These are phyloP conservation scores for Mormoops blainvillei DNA, from an alignment of 2,113 vertebrate species.

Conservation along the genomic window DNA sequence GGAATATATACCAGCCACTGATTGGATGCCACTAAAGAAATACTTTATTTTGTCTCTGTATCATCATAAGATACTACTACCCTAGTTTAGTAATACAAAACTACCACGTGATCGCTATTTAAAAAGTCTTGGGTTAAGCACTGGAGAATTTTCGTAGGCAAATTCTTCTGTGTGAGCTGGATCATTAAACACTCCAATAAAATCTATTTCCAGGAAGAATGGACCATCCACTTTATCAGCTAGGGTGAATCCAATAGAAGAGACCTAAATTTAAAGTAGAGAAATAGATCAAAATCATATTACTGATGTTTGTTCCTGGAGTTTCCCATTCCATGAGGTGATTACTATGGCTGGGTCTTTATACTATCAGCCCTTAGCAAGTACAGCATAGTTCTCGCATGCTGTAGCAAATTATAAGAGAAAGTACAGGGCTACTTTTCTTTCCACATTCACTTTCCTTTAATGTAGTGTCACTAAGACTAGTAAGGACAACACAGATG, in stretches of 20 bases:
- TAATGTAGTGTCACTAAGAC: background rate
- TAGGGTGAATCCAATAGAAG: constrained; percentile 91
- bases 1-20: background rate
- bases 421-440: background rate
- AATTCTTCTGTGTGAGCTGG: constrained; percentile 91
- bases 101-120: background rate
- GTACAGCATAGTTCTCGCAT: background rate
- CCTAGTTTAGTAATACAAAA: background rate
- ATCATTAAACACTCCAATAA: constrained; percentile 88
- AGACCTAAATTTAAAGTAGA: constrained; percentile 82
- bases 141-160: constrained; percentile 91
- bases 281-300: constrained; percentile 43
- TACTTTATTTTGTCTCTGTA: background rate
- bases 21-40: background rate
- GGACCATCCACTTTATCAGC: constrained; percentile 92
- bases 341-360: background rate
- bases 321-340: background rate
- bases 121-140: constrained; percentile 71
- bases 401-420: background rate
- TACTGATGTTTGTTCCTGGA: background rate
- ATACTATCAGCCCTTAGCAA: background rate
- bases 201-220: constrained; percentile 95
- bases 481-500: background rate
- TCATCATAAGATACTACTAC: background rate
- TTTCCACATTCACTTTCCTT: background rate